Conservation (phyloP, 2,888 invertebrate genomes). For the Dione juno region DNA sequence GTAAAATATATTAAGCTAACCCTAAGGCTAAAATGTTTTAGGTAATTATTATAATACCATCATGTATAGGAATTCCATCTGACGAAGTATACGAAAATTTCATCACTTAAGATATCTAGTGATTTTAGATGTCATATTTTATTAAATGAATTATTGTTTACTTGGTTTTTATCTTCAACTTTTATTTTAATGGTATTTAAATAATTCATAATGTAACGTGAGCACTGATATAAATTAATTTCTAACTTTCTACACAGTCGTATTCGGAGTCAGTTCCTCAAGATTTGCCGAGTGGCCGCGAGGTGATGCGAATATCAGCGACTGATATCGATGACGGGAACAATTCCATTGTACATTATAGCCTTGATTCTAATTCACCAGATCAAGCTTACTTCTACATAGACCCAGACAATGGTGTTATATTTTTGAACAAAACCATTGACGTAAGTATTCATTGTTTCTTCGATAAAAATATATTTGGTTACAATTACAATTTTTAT, state of each 20-base stretch:
- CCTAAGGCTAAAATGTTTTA: constrained; percentile 48
- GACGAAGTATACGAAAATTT: constrained; percentile 6
- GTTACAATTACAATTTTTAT: not conserved
- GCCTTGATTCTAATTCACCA: constrained; percentile 76
- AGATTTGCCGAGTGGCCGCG: constrained; percentile 87
- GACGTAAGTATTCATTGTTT: constrained; percentile 79
- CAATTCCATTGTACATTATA: constrained; percentile 93
- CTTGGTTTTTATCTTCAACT: not conserved
- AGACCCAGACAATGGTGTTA: constrained; percentile 92
- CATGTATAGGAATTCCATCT: constrained; percentile 30
- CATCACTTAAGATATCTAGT: not conserved
- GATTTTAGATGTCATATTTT: constrained; percentile 21
- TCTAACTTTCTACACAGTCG: constrained; percentile 63
- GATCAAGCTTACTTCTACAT: constrained; percentile 90
- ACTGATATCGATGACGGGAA: constrained; percentile 96
- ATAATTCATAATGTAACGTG: not conserved
- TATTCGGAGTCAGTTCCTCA: constrained; percentile 91
- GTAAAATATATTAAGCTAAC: constrained; percentile 49
- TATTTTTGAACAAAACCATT: constrained; percentile 87
- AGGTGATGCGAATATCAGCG: constrained; percentile 95
- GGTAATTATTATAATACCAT: constrained; percentile 38
- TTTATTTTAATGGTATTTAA: constrained; percentile 13
- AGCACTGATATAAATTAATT: constrained; percentile 17
- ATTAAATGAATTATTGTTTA: not conserved
- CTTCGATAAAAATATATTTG: not conserved